Evolutionary conservation across 1,140 invertebrate species (phyloP).

Genomic region (Apis florea): DNA sequence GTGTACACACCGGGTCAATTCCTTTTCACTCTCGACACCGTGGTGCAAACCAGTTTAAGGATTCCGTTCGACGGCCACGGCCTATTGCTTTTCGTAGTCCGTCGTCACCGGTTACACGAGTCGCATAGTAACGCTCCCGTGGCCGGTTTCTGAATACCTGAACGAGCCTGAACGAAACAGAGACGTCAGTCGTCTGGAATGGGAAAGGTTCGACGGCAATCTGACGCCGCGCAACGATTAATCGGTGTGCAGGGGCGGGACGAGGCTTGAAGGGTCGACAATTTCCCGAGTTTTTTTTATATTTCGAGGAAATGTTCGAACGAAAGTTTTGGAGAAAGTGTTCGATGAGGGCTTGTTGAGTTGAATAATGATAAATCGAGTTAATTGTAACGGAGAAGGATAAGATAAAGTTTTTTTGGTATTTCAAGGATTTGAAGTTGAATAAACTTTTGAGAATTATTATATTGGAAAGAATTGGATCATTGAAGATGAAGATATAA

Average conservation of each 20-base stretch:
- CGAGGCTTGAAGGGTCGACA: neutral
- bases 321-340: too few relatives aligned
- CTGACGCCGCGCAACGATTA: neutral
- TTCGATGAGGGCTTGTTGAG: neutral
- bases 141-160: slow-evolving; percentile 4
- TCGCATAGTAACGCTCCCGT: slow-evolving; percentile 56
- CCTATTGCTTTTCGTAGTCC: slow-evolving; percentile 64
- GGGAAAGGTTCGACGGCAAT: neutral
- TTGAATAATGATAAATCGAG: too few relatives aligned
- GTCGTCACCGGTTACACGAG: slow-evolving; percentile 62
- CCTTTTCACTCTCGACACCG: slow-evolving; percentile 59
- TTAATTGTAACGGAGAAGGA: too few relatives aligned
- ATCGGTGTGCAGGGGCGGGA: too few relatives aligned
- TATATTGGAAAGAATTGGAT: too few relatives aligned
- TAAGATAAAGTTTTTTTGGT: too few relatives aligned
- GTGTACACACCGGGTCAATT: slow-evolving; percentile 36
- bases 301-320: too few relatives aligned
- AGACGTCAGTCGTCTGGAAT: slow-evolving; percentile 47
- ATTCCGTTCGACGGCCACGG: slow-evolving; percentile 55
- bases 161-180: slow-evolving; percentile 58
- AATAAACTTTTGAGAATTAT: too few relatives aligned
- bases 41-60: slow-evolving; percentile 46
- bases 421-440: too few relatives aligned
- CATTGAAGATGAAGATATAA: too few relatives aligned
- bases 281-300: too few relatives aligned